phyloP scores from a whole-genome alignment of 1,140 invertebrate species.

The Polypedilum vanderplanki region DNA sequence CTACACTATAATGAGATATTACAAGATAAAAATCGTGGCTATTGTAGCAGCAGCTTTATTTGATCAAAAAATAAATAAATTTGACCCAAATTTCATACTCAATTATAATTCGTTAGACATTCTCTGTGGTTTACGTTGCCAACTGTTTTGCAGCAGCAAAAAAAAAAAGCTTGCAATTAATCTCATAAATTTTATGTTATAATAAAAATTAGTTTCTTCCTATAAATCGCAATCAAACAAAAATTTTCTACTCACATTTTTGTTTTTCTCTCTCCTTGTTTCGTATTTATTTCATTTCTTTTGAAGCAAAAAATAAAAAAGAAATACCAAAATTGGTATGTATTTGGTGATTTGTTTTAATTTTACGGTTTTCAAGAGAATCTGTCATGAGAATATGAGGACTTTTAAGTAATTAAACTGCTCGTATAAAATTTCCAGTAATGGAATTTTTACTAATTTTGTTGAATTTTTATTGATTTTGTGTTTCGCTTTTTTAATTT shows the following conservation, averaged over 20 bases:
- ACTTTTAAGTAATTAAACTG: not conserved
- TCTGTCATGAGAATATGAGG: not conserved
- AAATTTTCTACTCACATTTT: not conserved
- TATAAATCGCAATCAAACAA: not conserved
- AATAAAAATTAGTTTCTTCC: not conserved
- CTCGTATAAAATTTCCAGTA: not conserved
- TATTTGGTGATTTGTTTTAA: conserved; percentile 9
- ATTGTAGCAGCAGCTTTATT: not conserved
- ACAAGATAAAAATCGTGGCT: no score
- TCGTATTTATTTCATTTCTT: no score
- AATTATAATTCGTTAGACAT: not conserved
- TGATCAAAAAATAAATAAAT: not conserved
- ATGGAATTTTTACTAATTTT: not conserved
- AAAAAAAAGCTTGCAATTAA: not conserved
- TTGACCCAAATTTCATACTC: not conserved
- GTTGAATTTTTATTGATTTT: not conserved
- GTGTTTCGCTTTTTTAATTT: not conserved
- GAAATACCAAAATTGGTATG: not conserved
- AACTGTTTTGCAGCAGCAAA: not conserved
- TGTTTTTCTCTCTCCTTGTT: not conserved
- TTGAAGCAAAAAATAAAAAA: not conserved
- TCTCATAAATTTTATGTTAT: not conserved
- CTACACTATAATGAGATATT: not conserved
- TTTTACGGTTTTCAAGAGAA: conserved; percentile 29
- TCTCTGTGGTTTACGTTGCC: not conserved